A percentile compares a stretch with the other conserved stretches of the same genome.
These are phyloP conservation scores for Isichthys henryi DNA, from an alignment of 2,113 vertebrate species.

Conservation along the genomic window DNA sequence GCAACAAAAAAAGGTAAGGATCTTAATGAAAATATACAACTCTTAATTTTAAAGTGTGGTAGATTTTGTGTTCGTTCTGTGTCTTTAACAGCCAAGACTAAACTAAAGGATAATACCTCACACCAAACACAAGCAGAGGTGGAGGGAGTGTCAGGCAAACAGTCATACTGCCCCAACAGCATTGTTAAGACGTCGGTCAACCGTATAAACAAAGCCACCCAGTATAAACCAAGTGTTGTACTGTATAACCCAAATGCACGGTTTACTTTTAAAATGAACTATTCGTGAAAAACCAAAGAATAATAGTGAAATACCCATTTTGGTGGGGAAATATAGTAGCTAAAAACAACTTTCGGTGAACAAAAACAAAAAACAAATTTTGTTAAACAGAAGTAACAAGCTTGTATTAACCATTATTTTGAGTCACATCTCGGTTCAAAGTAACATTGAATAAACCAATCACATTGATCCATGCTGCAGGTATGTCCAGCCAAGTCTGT, in stretches of 20 bases:
- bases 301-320: background rate
- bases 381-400: background rate
- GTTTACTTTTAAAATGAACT: background rate
- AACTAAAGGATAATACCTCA: background rate
- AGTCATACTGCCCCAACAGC: background rate
- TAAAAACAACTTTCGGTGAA: background rate
- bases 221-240: background rate
- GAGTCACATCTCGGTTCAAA: background rate
- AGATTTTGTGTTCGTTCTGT: background rate
- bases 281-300: background rate
- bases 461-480: background rate
- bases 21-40: background rate
- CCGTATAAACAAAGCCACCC: background rate
- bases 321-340: background rate
- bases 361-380: background rate
- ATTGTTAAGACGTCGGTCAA: background rate
- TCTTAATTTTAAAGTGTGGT: background rate
- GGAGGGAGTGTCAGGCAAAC: background rate
- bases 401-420: background rate
- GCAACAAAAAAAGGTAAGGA: background rate
- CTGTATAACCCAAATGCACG: background rate
- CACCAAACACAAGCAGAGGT: background rate
- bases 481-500: background rate
- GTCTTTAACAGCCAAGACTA: background rate
- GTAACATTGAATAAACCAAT: background rate